Evolutionary conservation across 2,113 vertebrate species (phyloP), one percentile per base, ranked within the genome.

Genomic region (Pterocles burchelli): DNA sequence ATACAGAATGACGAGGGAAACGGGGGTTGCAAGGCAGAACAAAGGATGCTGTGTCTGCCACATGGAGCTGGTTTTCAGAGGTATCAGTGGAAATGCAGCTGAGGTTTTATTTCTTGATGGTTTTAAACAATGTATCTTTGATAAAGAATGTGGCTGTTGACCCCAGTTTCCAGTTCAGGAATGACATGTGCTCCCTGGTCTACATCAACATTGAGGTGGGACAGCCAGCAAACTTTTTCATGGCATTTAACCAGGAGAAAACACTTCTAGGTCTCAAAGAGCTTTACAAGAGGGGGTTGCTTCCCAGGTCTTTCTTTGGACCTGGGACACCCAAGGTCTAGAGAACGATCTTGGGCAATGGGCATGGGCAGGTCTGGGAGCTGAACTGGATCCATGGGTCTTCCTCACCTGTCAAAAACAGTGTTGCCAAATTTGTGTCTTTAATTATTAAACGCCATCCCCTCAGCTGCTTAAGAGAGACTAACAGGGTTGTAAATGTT

Each of bases 181-280:
- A 21, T 3, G 33, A 3, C 17, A 31, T 0, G 2, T n/a, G 52
- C 31, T 80, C 48, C 24, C 12, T 8, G 58, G 33, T n/a, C 2
- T 36, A 9, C 24, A 6, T 28, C 48, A 67, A 51, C n/a, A 18
- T 11, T 4, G 5, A 55, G 43, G 31, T 24, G 19, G n/a, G 62
- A 45, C 29, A 25, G 34, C 28, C 58, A n/a, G 33, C 21, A 71
- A 72, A 17, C 11, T 38, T 33, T 52, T 24, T 13, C 6, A 1
- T 61, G 63, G 15, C 48, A 3, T 20, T 19, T 10, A 46, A 11
- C 45, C 34, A 61, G 46, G 72, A 55, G 17, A 1, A 46, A 1
- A 11, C 11, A 3, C 31, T 29, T 43, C 4, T 8, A 18, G 48
- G 1, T 58, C 26, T 71, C 31, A 2, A 33, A 13, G 12, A 41